Conservation (phyloP, 2,888 invertebrate species). For the Drosophila bunnanda region DNA sequence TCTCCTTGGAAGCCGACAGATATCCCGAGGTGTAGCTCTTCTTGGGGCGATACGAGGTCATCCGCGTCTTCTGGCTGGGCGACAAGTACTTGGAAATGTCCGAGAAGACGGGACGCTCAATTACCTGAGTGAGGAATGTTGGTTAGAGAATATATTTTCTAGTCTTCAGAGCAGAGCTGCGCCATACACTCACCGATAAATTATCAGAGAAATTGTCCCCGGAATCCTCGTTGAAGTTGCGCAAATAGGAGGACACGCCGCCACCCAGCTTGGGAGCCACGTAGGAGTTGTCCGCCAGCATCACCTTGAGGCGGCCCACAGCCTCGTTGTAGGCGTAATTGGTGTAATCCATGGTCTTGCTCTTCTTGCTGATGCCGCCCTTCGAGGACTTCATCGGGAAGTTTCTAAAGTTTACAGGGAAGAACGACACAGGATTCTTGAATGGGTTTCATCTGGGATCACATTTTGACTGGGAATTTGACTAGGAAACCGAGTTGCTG, state of each 20-base stretch:
- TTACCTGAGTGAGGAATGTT: slow-evolving; percentile 59
- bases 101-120: slow-evolving; percentile 83
- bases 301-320: slow-evolving; percentile 90
- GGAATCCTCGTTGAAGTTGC: slow-evolving; percentile 85
- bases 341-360: slow-evolving; percentile 90
- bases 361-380: slow-evolving; percentile 82
- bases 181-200: slow-evolving; percentile 76
- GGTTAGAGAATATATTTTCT: too few relatives aligned
- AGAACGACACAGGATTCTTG: slow-evolving; percentile 19
- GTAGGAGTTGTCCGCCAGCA: slow-evolving; percentile 90
- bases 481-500: slow-evolving; percentile 55
- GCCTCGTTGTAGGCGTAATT: slow-evolving; percentile 94
- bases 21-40: slow-evolving; percentile 64
- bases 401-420: slow-evolving; percentile 66
- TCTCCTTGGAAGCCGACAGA: slow-evolving; percentile 80
- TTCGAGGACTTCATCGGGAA: slow-evolving; percentile 83
- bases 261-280: slow-evolving; percentile 82
- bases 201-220: slow-evolving; percentile 87
- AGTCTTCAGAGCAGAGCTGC: background rate
- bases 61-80: slow-evolving; percentile 80
- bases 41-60: slow-evolving; percentile 72
- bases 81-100: slow-evolving; percentile 85
- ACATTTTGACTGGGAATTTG: slow-evolving; percentile 63
- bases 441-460: slow-evolving; percentile 43
- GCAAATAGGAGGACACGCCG: slow-evolving; percentile 70